Base-by-base conservation (phyloP, 2,888 invertebrate genomes). In the Zygogramma bicolorata region DNA sequence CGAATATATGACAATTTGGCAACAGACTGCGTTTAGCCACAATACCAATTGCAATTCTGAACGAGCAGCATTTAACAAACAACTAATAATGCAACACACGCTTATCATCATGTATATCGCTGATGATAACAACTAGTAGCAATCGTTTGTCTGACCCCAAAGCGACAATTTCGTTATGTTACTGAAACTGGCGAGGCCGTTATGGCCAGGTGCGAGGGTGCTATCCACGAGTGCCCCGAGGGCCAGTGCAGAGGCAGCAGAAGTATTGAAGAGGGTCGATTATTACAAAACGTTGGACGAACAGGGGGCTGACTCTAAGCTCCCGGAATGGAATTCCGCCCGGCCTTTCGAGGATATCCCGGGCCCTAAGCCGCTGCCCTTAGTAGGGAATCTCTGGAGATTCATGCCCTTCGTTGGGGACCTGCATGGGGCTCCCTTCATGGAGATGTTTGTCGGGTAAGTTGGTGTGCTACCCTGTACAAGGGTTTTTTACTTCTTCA, bases 291-390 rank as follows among this genome's bases (percentile, higher is more conserved):
- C 38, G 25, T 42, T 40, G 27, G 62, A 6, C 13, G 46, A 46
- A 10, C 46, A 46, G 18, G 46, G 18, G 20, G 63, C 68, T 20
- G 70, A 79, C 13, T 65, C 65, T 1, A 81, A 79, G 69, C 83
- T 82, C 13, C 68, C 68, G n/a, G 81, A 77, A 10, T 84, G 84
- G 84, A 77, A 81, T 22, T 66, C 76, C 5, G 83, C 84, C 0
- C 69, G 73, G 63, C 83, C 83, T 0, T 84, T 79, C 60, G 71
- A 78, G 18, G 57, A 57, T 3, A 73, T 84, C 38, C 84, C 84
- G 27, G 84, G 84, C 1, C 84, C 84, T 5, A 83, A 82, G 73
- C 80, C 83, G 3, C n/a, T 81, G n/a, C 84, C 84, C 0, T 27
- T 84, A 22, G 57, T 84, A 15, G 85, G 85, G 29, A 85, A 85